phyloP scores from a whole-genome alignment of 1,140 invertebrate genomes.

The Anthonomus grandis region DNA sequence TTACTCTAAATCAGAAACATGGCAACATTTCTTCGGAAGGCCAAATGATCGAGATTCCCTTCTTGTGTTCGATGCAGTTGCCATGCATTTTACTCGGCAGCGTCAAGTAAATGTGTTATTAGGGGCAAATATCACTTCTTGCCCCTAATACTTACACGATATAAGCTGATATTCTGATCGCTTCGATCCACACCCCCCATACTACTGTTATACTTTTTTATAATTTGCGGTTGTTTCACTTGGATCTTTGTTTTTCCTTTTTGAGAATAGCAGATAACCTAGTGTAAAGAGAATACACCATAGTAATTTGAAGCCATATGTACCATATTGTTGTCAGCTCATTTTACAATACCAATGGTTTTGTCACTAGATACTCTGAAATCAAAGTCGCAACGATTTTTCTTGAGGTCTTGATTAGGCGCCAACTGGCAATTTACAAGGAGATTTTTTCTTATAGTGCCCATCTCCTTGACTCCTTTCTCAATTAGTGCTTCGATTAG shows the following conservation, averaged over 20 bases:
- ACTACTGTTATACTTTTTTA: slow-evolving; percentile 34
- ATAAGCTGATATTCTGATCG: slow-evolving; percentile 42
- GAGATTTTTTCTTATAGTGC: slow-evolving; percentile 26
- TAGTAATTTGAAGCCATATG: slow-evolving; percentile 27
- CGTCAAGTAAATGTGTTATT: slow-evolving; percentile 37
- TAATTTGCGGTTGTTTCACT: slow-evolving; percentile 35
- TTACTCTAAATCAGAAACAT: slow-evolving; percentile 25
- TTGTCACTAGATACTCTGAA: slow-evolving; percentile 1
- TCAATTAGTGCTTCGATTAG: slow-evolving; percentile 23
- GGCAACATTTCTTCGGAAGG: slow-evolving; percentile 33
- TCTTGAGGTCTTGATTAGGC: slow-evolving; percentile 3
- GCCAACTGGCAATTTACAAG: neutral
- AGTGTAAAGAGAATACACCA: slow-evolving; percentile 21
- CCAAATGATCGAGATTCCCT: slow-evolving; percentile 31
- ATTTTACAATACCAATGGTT: slow-evolving; percentile 18
- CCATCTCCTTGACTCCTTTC: slow-evolving; percentile 23
- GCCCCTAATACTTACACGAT: slow-evolving; percentile 34
- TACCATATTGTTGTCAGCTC: slow-evolving; percentile 36
- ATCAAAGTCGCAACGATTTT: slow-evolving; percentile 18
- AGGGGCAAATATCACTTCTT: slow-evolving; percentile 46
- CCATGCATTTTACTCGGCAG: slow-evolving; percentile 43
- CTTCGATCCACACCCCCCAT: slow-evolving; percentile 40
- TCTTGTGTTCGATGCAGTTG: slow-evolving; percentile 32
- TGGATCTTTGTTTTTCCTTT: slow-evolving; percentile 29
- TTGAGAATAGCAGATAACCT: slow-evolving; percentile 29